These are phyloP conservation scores for Diorhabda carinulata DNA, from an alignment of 1,140 invertebrate species.

Conservation along the genomic window DNA sequence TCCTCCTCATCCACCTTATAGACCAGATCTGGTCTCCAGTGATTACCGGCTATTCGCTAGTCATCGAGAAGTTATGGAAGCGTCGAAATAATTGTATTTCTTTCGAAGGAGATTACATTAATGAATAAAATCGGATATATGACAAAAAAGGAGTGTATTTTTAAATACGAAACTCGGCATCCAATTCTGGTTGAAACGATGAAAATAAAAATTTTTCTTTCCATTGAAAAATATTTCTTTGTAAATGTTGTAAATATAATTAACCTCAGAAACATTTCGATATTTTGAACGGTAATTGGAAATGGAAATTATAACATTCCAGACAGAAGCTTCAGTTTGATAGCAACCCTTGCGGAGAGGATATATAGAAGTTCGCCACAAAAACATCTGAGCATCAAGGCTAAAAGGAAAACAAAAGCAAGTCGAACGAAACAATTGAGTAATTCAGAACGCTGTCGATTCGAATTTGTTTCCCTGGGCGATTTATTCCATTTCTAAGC, in stretches of 20 bases:
- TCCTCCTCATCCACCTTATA: no score
- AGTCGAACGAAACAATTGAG: slow-evolving; percentile 31
- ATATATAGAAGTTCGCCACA: slow-evolving; percentile 11
- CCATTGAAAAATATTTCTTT: no score
- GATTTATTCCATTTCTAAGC: slow-evolving; percentile 30
- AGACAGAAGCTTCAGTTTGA: neutral
- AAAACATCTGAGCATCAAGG: slow-evolving; percentile 20
- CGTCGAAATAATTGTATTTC: no score
- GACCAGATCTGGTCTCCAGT: no score
- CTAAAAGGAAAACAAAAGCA: slow-evolving; percentile 27
- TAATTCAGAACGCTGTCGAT: slow-evolving; percentile 32
- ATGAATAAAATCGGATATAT: no score
- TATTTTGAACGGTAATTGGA: neutral
- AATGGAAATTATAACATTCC: neutral
- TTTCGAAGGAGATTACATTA: no score
- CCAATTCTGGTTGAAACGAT: no score
- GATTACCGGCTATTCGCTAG: no score
- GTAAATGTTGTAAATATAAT: neutral
- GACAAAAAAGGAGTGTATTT: no score
- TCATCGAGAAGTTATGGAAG: no score
- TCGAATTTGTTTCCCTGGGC: slow-evolving; percentile 32
- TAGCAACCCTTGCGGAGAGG: slow-evolving; percentile 8
- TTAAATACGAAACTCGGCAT: no score
- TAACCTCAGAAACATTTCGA: neutral
- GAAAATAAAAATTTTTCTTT: no score